phyloP scores from a whole-genome alignment of 2,113 vertebrate species.

The Gymnobelideus leadbeateri region DNA sequence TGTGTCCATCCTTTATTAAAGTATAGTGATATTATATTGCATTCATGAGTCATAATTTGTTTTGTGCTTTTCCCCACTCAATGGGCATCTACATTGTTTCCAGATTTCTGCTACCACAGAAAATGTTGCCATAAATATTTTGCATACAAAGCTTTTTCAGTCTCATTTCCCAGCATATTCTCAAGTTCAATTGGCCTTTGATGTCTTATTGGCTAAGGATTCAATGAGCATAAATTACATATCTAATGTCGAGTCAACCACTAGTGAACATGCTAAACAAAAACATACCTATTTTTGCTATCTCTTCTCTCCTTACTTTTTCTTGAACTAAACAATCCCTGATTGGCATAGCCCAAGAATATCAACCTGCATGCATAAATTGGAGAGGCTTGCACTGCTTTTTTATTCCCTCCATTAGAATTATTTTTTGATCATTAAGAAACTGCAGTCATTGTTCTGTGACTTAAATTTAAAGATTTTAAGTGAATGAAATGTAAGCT shows the following conservation, averaged over 20 bases:
- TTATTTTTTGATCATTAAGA: background rate
- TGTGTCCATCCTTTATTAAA: no score
- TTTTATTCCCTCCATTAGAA: background rate
- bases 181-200: background rate
- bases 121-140: no score
- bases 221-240: background rate
- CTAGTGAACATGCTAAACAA: background rate
- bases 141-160: no score
- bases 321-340: background rate
- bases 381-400: no score
- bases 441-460: background rate
- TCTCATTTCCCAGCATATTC: background rate
- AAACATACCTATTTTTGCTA: background rate
- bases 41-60: no score
- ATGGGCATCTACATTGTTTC: no score
- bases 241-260: no score
- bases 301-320: background rate
- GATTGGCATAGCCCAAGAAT: background rate
- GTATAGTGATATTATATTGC: no score
- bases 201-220: background rate
- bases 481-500: background rate
- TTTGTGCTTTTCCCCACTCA: no score
- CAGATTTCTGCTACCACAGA: no score
- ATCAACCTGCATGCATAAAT: background rate
- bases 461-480: background rate